Conservation (phyloP, 1,140 invertebrate genomes). For the Scylla paramamosain region DNA sequence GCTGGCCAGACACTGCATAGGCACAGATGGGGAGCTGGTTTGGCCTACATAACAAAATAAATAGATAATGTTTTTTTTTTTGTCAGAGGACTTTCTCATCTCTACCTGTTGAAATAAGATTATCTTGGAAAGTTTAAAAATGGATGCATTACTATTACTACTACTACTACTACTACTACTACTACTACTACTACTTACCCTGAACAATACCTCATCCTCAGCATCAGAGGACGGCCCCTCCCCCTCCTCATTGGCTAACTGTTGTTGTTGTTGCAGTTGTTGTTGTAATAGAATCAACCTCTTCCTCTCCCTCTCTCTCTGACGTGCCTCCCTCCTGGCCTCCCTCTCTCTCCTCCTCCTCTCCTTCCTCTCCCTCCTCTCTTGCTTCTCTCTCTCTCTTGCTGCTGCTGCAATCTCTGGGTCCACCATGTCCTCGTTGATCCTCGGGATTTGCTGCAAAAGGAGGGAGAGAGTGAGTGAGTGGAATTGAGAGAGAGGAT, state of each 20-base stretch:
- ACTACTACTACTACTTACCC: conserved; percentile 66
- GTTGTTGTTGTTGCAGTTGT: conserved; percentile 28
- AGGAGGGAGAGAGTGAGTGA: background rate
- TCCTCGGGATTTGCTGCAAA: conserved; percentile 57
- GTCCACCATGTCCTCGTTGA: conserved; percentile 51
- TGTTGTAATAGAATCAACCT: background rate
- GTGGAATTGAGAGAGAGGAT: too few relatives aligned
- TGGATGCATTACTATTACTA: too few relatives aligned
- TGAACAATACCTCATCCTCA: conserved; percentile 77
- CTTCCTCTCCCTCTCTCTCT: conserved; percentile 31
- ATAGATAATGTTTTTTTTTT: too few relatives aligned
- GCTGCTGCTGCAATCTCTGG: conserved; percentile 65
- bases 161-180: too few relatives aligned
- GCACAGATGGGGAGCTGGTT: too few relatives aligned
- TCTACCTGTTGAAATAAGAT: too few relatives aligned
- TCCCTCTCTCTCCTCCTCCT: conserved; percentile 71
- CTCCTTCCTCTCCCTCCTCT: conserved; percentile 80
- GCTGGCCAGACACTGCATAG: too few relatives aligned
- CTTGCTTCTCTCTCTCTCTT: conserved; percentile 79
- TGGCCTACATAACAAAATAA: too few relatives aligned
- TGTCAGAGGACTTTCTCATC: too few relatives aligned
- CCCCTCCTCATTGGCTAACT: conserved; percentile 10
- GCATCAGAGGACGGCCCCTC: conserved; percentile 69
- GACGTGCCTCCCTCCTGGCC: conserved; percentile 47
- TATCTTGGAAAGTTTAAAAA: too few relatives aligned